Evolutionary conservation across 53 echinoderm and acorn worm species (phyloP).

Genomic region (Stichopus horrens): DNA sequence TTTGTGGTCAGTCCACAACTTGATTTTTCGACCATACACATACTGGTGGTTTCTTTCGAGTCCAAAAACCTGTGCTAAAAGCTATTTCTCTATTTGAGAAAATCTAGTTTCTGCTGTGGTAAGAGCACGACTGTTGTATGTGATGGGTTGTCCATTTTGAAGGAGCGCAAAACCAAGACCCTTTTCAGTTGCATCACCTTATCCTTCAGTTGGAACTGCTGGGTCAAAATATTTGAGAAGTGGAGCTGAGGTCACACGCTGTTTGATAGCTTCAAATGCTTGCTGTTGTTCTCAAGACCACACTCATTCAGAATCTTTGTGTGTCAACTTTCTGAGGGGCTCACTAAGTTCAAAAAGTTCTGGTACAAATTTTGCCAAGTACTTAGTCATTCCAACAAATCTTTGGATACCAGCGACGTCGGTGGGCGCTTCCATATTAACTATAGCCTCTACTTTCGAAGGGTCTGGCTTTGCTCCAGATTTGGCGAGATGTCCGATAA

Average conservation of each 20-base stretch:
- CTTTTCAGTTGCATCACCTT: constrained; percentile 63
- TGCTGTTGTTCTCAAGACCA: constrained; percentile 53
- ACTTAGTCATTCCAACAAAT: constrained; percentile 66
- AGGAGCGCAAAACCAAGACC: constrained; percentile 61
- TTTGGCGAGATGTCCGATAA: constrained; percentile 48
- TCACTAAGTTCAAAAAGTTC: constrained; percentile 49
- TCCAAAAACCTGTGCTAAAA: constrained; percentile 39
- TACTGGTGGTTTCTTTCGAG: constrained; percentile 59
- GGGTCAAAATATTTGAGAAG: constrained; percentile 64
- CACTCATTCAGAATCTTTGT: constrained; percentile 52
- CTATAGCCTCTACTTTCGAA: constrained; percentile 50
- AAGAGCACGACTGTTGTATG: constrained; percentile 60
- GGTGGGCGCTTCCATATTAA: constrained; percentile 47
- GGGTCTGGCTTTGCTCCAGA: constrained; percentile 42
- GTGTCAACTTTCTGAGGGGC: constrained; percentile 47
- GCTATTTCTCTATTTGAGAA: constrained; percentile 64
- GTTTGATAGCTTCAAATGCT: constrained; percentile 32
- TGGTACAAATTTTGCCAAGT: constrained; percentile 69
- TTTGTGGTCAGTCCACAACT: constrained; percentile 63
- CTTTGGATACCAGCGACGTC: constrained; percentile 57
- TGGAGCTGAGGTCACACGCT: constrained; percentile 41
- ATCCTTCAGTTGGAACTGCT: constrained; percentile 41
- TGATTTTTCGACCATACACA: constrained; percentile 41
- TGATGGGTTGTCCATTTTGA: constrained; percentile 57
- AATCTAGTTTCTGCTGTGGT: constrained; percentile 61